Base-by-base conservation (phyloP, 2,888 invertebrate genomes). In the Uloborus plumipes region DNA sequence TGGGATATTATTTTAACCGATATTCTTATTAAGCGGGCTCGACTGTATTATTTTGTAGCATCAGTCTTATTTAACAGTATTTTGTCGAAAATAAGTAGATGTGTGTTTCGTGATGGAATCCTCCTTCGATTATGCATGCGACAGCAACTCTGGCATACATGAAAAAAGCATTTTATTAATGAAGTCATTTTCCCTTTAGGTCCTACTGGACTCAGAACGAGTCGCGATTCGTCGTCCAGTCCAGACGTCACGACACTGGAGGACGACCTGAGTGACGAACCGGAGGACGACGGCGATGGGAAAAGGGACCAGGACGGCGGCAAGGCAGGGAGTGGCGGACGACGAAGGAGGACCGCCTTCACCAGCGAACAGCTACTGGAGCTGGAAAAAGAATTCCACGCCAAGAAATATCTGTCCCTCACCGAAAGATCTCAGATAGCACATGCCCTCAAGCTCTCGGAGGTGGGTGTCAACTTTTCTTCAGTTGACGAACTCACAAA, bases 341-440 rank as follows among this genome's bases (percentile, higher is more conserved):
- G 97, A 47, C 91, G 97, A 73, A 91, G 97, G 86, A 91, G 97
- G 78, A 97, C 97, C 0, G 97, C 97, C 13, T 97, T 97, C 90
- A 97, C 97, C 0, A 96, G 95, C 73, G 97, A 97, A 88, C 97
- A 97, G 88, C 92, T 97, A 7, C 90, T 97, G 26, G 97, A 97
- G 89, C 90, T 97, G 77, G 97, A 97, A 89, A 91, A 96, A 31
- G 97, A 97, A 89, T 97, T 97, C 89, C 96, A 97, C 89, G 95
- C 96, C 61, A 97, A 97, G 90, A 97, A 97, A 90, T 97, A 97
- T 89, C 92, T 97, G 18, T 96, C 96, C 81, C 91, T 97, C 11
- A 97, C 96, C 0, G 97, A 97, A 88, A 90, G 97, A 80, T 96
- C 96, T 55, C 96, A 97, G 90, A 97, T 97, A 85, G 97, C 97